Evolutionary conservation across 1,140 invertebrate genomes (phyloP).

Genomic region (Myzus persicae): DNA sequence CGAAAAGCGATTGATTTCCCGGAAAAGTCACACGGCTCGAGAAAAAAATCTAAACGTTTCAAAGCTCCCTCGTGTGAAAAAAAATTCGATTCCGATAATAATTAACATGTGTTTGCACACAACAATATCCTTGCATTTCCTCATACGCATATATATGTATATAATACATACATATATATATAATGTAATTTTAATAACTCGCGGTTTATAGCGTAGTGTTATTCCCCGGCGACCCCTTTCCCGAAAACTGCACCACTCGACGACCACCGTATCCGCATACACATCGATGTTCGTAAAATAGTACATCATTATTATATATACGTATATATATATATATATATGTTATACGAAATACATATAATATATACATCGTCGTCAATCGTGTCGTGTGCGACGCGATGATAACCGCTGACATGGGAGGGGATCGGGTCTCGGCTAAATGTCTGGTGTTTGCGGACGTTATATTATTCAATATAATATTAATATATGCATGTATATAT

Average conservation of each 20-base stretch:
- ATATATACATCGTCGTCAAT: background rate
- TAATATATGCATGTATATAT: background rate
- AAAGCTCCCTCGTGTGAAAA: background rate
- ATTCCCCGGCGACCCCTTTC: slow-evolving; percentile 26
- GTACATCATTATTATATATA: background rate
- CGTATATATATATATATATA: background rate
- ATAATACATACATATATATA: background rate
- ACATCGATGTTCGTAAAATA: background rate
- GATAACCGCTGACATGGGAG: background rate
- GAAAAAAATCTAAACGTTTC: background rate
- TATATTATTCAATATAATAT: background rate
- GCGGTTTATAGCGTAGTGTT: background rate
- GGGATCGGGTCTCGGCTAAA: background rate
- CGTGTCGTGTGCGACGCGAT: background rate
- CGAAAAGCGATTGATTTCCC: slow-evolving; percentile 8
- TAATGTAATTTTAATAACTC: slow-evolving; percentile 31
- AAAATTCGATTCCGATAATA: background rate
- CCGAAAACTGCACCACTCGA: background rate
- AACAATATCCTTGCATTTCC: background rate
- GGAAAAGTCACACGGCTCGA: background rate
- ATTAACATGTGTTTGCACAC: background rate
- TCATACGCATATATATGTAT: background rate
- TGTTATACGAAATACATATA: background rate
- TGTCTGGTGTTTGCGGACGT: slow-evolving; percentile 33
- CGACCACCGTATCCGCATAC: background rate